A percentile compares a stretch with the other conserved stretches of the same genome.
Conservation (phyloP, 2,113 vertebrate genomes). For the human region GRCh38 chr5:61792501-61793000, state of each 20-base stretch:
- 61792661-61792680: neutral
- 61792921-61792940: too few species aligned
- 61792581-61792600: accelerated
- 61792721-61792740: neutral
- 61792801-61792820: neutral
- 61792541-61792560: neutral
- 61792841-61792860: neutral
- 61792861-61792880: neutral
- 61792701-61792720: neutral
- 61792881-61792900: neutral
- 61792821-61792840: neutral
- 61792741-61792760: neutral
- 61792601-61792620: neutral
- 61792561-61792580: neutral
- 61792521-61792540: neutral
- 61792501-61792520: neutral
- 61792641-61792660: neutral
- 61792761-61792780: neutral
- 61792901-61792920: too few species aligned
- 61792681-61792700: neutral
- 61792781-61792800: neutral
- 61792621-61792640: neutral
- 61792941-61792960: too few species aligned
- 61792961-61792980: too few species aligned
- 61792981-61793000: too few species aligned